Evolutionary conservation across 2,888 invertebrate genomes (phyloP).

Genomic region (Scaptomyza reducta): DNA sequence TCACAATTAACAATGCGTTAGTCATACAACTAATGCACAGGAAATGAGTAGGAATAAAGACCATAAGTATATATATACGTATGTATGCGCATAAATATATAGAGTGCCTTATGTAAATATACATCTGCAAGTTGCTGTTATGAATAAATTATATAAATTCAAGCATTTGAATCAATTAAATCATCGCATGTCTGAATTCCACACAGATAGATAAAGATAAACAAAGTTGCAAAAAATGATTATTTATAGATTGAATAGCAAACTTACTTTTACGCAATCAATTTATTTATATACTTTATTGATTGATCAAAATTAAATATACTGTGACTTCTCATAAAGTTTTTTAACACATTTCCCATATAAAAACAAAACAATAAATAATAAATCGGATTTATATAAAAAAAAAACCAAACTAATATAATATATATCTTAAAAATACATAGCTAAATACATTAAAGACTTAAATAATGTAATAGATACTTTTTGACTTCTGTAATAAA

Average conservation of each 20-base stretch:
- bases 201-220: constrained; percentile 4
- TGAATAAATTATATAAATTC: constrained; percentile 19
- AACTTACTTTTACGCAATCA: neutral
- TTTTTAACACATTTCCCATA: too few relatives aligned
- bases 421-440: too few relatives aligned
- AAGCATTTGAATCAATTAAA: constrained; percentile 48
- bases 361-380: too few relatives aligned
- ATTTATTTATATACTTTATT: neutral
- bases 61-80: neutral
- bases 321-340: too few relatives aligned
- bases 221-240: too few relatives aligned
- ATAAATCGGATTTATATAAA: too few relatives aligned
- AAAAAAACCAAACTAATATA: too few relatives aligned
- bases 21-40: constrained; percentile 39
- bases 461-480: too few relatives aligned
- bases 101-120: constrained; percentile 28
- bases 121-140: constrained; percentile 8
- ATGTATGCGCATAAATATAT: neutral
- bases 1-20: constrained; percentile 55
- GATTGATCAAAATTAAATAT: neutral
- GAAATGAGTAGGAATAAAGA: constrained; percentile 44
- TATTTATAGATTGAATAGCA: too few relatives aligned
- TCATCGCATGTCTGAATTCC: constrained; percentile 19
- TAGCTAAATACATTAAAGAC: too few relatives aligned
- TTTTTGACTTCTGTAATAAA: too few relatives aligned